Percentiles rank a stretch among this genome's conserved stretches.
phyloP scores from a whole-genome alignment of 2,888 invertebrate species.

The Zygogramma bicolorata region DNA sequence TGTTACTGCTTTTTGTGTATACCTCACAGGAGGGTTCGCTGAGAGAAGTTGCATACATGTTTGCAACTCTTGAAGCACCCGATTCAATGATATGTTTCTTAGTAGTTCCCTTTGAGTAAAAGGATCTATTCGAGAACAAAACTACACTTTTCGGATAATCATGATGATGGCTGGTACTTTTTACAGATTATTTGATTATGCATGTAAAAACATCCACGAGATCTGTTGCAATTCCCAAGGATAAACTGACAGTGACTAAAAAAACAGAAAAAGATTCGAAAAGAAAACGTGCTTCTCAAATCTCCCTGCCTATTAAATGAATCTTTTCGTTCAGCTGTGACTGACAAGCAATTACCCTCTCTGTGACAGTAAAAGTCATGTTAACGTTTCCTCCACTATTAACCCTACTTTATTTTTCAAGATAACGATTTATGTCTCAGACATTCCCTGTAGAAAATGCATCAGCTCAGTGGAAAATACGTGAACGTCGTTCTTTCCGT shows the following conservation, averaged over 20 bases:
- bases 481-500: constrained; percentile 77
- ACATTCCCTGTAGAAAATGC: constrained; percentile 66
- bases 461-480: constrained; percentile 73
- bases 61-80: no score
- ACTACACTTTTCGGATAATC: no score
- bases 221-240: no score
- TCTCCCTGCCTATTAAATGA: neutral
- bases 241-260: neutral
- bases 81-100: no score
- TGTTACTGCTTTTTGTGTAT: no score
- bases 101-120: no score
- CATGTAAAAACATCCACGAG: no score
- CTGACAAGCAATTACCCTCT: neutral
- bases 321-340: constrained; percentile 4
- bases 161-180: no score
- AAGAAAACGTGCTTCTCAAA: neutral
- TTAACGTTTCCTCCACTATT: constrained; percentile 28
- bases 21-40: no score
- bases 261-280: neutral
- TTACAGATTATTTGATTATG: no score
- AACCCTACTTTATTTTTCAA: constrained; percentile 16
- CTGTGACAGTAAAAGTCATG: constrained; percentile 32
- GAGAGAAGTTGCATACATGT: no score
- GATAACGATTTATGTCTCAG: constrained; percentile 17
- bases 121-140: no score